Evolutionary conservation across 64 coral and sea anemone species (phyloP), one percentile per base, ranked within the genome.

Genomic region (Montipora cactus): DNA sequence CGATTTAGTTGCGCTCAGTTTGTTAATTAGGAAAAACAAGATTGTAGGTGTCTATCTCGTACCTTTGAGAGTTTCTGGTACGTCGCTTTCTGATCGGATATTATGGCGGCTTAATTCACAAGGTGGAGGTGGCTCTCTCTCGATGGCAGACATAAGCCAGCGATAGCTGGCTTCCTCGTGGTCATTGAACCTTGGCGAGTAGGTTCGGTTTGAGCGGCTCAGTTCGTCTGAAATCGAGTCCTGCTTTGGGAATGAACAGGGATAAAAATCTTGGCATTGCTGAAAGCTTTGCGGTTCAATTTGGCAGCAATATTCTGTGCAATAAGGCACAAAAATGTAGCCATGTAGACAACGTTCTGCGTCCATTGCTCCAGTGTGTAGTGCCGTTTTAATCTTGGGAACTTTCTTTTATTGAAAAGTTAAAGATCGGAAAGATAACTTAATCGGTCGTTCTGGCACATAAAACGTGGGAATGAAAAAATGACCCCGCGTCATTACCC

Each of bases 291-390:
- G 53, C n/a, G 18, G 46, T 20, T 85, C 19, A 8, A 18, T 50
- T 8, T 7, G 58, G 47, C 45, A 71, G 5, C 46, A 70, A 7
- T 49, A 44, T 71, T 85, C 59, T 4, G 8, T 48, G 44, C 64
- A 85, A 62, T 44, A 51, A 8, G 82, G 82, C 20, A 85, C 15
- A 11, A 85, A 85, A 85, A 85, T 69, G 19, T 85, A 85, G 25
- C 82, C 82, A 8, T 49, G 82, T 50, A 70, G 49, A 71, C 49
- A 85, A 10, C 64, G 16, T 8, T 85, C 62, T 49, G 82, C 16
- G 9, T 85, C 82, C 82, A 85, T 85, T 69, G 47, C 2, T 55
- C 3, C 10, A 15, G 51, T 5, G 22, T 49, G 19, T 8, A 57
- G 53, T 6, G 53, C 37, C 37, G 53, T 6, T 57, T 8, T 57